Evolutionary conservation across 2,888 invertebrate species (phyloP), one percentile per base, ranked within the genome.

Genomic region (Caenorhabditis angaria): DNA sequence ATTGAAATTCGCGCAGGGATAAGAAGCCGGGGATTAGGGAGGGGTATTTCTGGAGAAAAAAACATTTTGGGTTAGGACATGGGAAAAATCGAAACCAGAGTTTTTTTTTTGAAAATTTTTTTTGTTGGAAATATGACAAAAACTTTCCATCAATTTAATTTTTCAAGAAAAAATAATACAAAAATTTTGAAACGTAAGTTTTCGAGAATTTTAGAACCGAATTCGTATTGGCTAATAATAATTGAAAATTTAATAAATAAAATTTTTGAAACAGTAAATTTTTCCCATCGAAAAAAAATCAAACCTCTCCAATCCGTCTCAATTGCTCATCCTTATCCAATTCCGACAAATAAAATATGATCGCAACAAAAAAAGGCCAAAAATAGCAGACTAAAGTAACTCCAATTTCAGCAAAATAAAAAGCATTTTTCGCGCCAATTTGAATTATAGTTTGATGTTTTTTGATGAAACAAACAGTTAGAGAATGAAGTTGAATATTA

Each of bases 391-490:
- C 1, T 20, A 57, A 58, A n/a, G 35, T 35, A 10, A 35, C 14
- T 35, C 35, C 14, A 10, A 35, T 10, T 10, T 10, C 14, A 6
- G 8, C 6, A 14, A 35, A 35, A 35, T 6, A 4, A 4, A 48
- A 5, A 18, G 5, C 4, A 20, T n/a, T 0, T 1, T 53, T 20
- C 1, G 14, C n/a, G 32, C 27, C 41, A 10, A 65, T 18, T 12
- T 25, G 54, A 47, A 24, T 65, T 4, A 65, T 54, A 4, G 65
- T 29, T 12, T 65, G 41, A 29, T 65, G 35, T n/a, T 65, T 65
- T 29, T 57, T 18, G 6, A 65, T 10, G 41, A 65, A 65, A 29
- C 65, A 65, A 18, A 60, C 47, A 12, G 60, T 65, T 4, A 65
- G 35, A 0, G 60, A 35, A 22, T 65, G 28, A 28, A 65, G 27